phyloP scores from a whole-genome alignment of 2,888 invertebrate genomes.

The Nemotelus pantherinus region DNA sequence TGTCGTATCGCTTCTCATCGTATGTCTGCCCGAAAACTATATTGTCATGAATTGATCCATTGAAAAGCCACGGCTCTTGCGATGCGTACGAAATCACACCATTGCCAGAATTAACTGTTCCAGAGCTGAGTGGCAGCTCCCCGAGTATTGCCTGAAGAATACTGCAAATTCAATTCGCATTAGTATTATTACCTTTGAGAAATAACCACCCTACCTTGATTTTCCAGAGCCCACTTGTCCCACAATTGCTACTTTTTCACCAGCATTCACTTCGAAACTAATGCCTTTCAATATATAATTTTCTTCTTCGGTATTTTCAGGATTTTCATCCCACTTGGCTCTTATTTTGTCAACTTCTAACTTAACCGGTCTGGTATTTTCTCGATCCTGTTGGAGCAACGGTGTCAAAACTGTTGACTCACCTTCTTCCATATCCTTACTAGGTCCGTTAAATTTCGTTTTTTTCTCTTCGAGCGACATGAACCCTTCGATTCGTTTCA shows the following conservation, averaged over 20 bases:
- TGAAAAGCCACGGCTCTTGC: slow-evolving; percentile 87
- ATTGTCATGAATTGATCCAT: slow-evolving; percentile 72
- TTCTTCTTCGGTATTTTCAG: slow-evolving; percentile 64
- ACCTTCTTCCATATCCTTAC: background rate
- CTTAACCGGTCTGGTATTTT: background rate
- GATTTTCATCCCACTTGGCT: slow-evolving; percentile 71
- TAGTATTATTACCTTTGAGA: background rate
- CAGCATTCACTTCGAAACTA: slow-evolving; percentile 72
- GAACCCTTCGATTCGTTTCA: slow-evolving; percentile 68
- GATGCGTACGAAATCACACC: slow-evolving; percentile 77
- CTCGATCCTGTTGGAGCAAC: background rate
- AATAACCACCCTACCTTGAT: slow-evolving; percentile 56
- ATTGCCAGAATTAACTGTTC: slow-evolving; percentile 68
- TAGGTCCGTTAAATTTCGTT: background rate
- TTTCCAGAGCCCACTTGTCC: slow-evolving; percentile 79
- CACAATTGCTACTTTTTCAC: slow-evolving; percentile 74
- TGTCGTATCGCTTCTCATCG: slow-evolving; percentile 70
- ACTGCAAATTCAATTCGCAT: slow-evolving; percentile 52
- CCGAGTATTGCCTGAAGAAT: slow-evolving; percentile 68
- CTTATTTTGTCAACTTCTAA: slow-evolving; percentile 68
- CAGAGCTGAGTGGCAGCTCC: slow-evolving; percentile 67
- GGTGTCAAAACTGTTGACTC: slow-evolving; percentile 7
- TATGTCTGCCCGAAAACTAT: slow-evolving; percentile 71
- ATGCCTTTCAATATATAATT: slow-evolving; percentile 77
- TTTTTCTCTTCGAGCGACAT: slow-evolving; percentile 71